phyloP scores from a whole-genome alignment of 2,797 vertebrate genomes.

The Urosaurus nigricauda region DNA sequence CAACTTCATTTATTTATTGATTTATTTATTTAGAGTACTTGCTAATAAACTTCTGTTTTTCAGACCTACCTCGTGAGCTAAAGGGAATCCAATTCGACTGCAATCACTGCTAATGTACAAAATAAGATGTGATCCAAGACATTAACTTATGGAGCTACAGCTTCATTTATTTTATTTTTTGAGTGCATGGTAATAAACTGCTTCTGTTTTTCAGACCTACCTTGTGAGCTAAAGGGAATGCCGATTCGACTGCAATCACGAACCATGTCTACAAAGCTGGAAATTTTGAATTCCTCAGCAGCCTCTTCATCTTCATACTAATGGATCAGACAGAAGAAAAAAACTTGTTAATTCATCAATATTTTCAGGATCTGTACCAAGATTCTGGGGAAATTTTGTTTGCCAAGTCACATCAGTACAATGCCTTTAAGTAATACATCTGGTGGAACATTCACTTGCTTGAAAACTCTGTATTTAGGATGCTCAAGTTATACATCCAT shows the following conservation, averaged over 20 bases:
- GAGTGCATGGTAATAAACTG: neutral
- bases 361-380: neutral
- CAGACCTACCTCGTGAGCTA: conserved; percentile 88
- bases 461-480: neutral
- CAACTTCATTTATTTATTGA: too few relatives aligned
- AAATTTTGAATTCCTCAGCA: conserved; percentile 98
- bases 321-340: neutral
- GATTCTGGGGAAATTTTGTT: too few relatives aligned
- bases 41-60: neutral
- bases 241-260: conserved; percentile 91
- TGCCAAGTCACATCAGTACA: too few relatives aligned
- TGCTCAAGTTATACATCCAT: neutral
- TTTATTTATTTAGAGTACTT: too few relatives aligned
- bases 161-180: too few relatives aligned
- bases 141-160: neutral
- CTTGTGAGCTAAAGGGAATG: conserved; percentile 93
- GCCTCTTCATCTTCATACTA: conserved; percentile 98
- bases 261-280: conserved; percentile 98
- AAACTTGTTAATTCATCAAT: neutral
- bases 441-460: neutral
- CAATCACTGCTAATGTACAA: conserved; percentile 85
- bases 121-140: neutral
- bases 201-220: conserved; percentile 71
- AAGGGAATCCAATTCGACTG: conserved; percentile 92
- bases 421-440: neutral